These are phyloP conservation scores for Ictalurus punctatus DNA, from an alignment of 2,113 vertebrate genomes.

Conservation along the genomic window DNA sequence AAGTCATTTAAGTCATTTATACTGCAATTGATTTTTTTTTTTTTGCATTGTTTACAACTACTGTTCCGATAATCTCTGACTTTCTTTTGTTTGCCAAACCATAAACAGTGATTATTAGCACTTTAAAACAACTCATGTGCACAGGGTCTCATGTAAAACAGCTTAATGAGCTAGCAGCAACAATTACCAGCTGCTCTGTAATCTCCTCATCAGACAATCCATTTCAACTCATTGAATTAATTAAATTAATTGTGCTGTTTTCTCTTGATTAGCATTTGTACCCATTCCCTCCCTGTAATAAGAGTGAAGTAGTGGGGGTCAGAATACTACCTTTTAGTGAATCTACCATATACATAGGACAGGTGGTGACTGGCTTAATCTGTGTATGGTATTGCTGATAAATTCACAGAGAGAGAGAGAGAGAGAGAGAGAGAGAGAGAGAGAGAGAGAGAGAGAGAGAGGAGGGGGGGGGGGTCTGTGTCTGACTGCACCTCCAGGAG, in stretches of 20 bases:
- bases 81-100: constrained; percentile 3
- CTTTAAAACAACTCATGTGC: constrained; percentile 20
- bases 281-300: neutral
- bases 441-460: neutral
- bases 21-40: neutral
- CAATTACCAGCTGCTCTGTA: constrained; percentile 38
- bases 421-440: neutral
- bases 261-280: constrained; percentile 19
- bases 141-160: constrained; percentile 33
- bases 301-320: neutral
- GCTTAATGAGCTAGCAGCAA: constrained; percentile 29
- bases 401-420: neutral
- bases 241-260: constrained; percentile 35
- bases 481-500: constrained; percentile 10
- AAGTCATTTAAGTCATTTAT: neutral
- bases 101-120: constrained; percentile 35
- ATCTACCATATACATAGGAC: neutral
- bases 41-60: neutral
- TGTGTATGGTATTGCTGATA: neutral
- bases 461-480: no score
- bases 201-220: constrained; percentile 6
- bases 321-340: neutral
- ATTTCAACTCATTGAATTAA: constrained; percentile 28
- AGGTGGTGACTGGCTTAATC: neutral
- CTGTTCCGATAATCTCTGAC: neutral